Conservation (phyloP, 2,888 invertebrate genomes). For the Cephus pulcher region DNA sequence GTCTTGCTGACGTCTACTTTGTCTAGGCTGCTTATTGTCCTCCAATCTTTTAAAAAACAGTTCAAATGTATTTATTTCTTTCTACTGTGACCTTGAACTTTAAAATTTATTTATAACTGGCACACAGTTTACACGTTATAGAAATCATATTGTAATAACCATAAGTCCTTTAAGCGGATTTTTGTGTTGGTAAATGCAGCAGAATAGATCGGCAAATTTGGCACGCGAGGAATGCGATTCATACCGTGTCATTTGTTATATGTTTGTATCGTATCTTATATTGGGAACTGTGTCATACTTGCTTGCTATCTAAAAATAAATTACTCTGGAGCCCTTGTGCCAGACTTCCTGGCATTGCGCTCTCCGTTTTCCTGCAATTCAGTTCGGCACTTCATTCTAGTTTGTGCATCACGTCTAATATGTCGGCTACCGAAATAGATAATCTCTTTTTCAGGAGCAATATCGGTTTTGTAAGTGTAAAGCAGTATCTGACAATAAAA, state of each 20-base stretch:
- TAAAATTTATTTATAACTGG: not conserved
- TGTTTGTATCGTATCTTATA: slow-evolving; percentile 42
- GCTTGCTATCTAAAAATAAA: slow-evolving; percentile 51
- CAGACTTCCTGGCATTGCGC: slow-evolving; percentile 36
- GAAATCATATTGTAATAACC: not conserved
- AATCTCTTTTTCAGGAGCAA: slow-evolving; percentile 29
- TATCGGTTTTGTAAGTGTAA: slow-evolving; percentile 22
- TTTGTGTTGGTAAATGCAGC: slow-evolving; percentile 20
- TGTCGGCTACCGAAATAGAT: slow-evolving; percentile 29
- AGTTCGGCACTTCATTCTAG: not conserved
- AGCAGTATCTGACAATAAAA: not conserved
- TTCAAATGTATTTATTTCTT: not conserved
- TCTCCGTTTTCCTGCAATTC: slow-evolving; percentile 9
- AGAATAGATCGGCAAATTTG: not conserved
- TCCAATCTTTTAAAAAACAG: not conserved
- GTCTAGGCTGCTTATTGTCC: not conserved
- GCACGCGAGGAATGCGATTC: slow-evolving; percentile 15
- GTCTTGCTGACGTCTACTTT: not conserved
- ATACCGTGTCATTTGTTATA: slow-evolving; percentile 22
- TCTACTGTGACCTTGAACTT: not conserved
- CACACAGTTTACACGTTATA: not conserved
- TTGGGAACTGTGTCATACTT: slow-evolving; percentile 47
- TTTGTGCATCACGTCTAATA: not conserved
- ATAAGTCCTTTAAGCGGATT: not conserved
- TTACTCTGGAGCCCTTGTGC: slow-evolving; percentile 48